Conservation (phyloP, 37 sponge, comb jelly and placozoan genomes). For the Hexactinellida sp. region DNA sequence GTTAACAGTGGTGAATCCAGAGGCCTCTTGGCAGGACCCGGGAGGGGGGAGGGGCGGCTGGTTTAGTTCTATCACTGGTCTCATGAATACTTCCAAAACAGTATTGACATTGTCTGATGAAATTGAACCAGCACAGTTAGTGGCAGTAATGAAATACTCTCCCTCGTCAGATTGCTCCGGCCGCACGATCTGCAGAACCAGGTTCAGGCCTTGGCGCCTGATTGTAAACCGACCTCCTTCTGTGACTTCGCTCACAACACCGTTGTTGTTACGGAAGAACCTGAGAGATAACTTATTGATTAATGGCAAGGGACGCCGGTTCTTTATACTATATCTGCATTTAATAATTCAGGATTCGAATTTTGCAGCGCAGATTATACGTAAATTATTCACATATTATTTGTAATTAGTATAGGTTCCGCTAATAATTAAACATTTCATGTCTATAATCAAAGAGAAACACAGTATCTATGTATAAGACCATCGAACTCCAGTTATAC, state of each 20-base stretch:
- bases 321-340: no score
- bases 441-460: no score
- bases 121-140: background rate
- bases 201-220: background rate
- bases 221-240: background rate
- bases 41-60: background rate
- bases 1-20: background rate
- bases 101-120: background rate
- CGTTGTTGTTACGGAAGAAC: background rate
- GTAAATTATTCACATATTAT: no score
- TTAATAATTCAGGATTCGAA: no score
- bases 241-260: background rate
- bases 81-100: background rate
- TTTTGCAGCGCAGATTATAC: no score
- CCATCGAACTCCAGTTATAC: no score
- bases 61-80: background rate
- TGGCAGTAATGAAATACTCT: background rate
- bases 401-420: no score
- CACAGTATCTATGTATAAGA: no score
- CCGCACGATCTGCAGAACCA: background rate
- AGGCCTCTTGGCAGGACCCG: background rate
- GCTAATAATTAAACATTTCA: no score
- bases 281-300: background rate
- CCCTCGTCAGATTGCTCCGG: background rate
- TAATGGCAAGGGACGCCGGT: no score